phyloP scores from a whole-genome alignment of 2,113 vertebrate species.

The Phycodurus eques region DNA sequence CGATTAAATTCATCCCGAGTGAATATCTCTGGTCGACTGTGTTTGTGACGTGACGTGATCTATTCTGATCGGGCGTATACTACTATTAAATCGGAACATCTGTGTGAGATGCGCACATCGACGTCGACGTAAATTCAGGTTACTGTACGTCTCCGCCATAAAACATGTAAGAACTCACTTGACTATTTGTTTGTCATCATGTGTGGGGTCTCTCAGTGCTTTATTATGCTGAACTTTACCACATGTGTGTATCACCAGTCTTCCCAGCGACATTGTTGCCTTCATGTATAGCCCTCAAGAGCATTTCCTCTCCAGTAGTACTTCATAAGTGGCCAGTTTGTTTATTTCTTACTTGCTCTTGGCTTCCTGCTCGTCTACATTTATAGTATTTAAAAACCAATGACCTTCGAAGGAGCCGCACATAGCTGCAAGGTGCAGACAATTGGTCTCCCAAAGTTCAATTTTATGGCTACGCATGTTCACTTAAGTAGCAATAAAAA shows the following conservation, averaged over 20 bases:
- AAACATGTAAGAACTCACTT: no score
- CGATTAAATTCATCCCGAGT: no score
- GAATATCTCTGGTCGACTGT: no score
- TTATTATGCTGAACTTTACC: not conserved
- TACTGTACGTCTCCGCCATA: no score
- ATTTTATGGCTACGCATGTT: not conserved
- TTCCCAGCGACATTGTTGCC: no score
- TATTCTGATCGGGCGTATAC: no score
- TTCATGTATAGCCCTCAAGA: not conserved
- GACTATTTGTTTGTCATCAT: no score
- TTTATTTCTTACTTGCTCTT: not conserved
- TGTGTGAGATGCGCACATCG: no score
- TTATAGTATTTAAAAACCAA: not conserved
- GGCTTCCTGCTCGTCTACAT: not conserved
- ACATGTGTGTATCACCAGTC: not conserved
- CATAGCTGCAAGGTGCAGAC: constrained; percentile 4
- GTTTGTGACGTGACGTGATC: no score
- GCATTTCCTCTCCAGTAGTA: not conserved
- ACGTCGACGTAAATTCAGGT: no score
- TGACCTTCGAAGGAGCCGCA: not conserved
- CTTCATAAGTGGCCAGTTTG: not conserved
- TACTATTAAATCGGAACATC: no score
- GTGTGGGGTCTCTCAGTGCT: no score
- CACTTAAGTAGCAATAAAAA: constrained; percentile 7
- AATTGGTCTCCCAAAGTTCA: constrained; percentile 4